Evolutionary conservation across 2,888 invertebrate genomes (phyloP).

Genomic region (Amphimallon solstitiale): DNA sequence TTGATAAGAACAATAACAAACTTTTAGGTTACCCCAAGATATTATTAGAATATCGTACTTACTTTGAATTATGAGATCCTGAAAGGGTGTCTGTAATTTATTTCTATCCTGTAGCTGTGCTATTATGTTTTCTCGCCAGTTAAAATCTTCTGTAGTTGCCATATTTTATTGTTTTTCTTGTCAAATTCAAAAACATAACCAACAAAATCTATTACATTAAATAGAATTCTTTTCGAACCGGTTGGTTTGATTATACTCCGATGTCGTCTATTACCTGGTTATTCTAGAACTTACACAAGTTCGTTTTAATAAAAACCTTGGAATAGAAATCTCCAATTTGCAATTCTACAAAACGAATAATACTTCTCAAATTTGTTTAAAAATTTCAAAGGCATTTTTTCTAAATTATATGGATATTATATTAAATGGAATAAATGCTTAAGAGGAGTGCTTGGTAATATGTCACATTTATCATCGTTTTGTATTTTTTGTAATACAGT

Average conservation of each 20-base stretch:
- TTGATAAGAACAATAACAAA: slow-evolving; percentile 42
- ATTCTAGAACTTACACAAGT: background rate
- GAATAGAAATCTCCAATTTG: no score
- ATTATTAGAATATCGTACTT: slow-evolving; percentile 62
- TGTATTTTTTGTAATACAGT: no score
- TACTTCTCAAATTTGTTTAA: no score
- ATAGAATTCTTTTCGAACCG: background rate
- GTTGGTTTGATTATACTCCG: background rate
- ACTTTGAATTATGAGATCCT: slow-evolving; percentile 85
- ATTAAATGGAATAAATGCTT: no score
- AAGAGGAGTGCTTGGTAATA: no score
- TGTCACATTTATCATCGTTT: no score
- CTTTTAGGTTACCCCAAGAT: slow-evolving; percentile 31
- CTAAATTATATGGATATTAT: no score
- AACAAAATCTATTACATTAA: background rate
- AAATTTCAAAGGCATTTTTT: no score
- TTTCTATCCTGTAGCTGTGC: slow-evolving; percentile 78
- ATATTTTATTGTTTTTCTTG: slow-evolving; percentile 40
- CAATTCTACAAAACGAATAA: no score
- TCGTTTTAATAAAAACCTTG: background rate
- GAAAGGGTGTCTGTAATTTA: slow-evolving; percentile 79
- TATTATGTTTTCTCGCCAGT: slow-evolving; percentile 79
- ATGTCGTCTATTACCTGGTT: slow-evolving; percentile 4
- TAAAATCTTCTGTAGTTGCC: slow-evolving; percentile 56
- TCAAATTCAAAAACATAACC: slow-evolving; percentile 42